A percentile compares a stretch with the other conserved stretches of the same genome.
These are phyloP conservation scores for Andrena bucephala DNA, from an alignment of 2,888 invertebrate species.

Conservation along the genomic window DNA sequence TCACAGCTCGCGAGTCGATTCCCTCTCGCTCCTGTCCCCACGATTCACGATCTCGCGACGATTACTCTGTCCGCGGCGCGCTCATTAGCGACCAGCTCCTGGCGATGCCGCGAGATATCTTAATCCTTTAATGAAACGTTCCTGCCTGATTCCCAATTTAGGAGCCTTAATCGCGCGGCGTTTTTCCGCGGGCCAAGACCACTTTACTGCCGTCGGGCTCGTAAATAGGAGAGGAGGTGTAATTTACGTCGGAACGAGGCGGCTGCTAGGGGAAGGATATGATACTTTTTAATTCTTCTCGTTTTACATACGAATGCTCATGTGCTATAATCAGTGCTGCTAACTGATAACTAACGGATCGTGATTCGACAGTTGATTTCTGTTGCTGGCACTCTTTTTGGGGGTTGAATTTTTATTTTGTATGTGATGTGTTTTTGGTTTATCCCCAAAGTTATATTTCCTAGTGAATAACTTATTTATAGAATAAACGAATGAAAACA, in stretches of 20 bases:
- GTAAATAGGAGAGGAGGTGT: conserved; percentile 28
- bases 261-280: not conserved
- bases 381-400: too few relatives aligned
- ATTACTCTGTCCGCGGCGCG: conserved; percentile 33
- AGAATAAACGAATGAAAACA: too few relatives aligned
- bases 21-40: conserved; percentile 16
- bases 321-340: conserved; percentile 2
- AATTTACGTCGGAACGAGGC: conserved; percentile 23
- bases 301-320: conserved; percentile 10
- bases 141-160: conserved; percentile 45
- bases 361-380: too few relatives aligned
- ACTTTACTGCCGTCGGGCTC: conserved; percentile 14
- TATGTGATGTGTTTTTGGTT: too few relatives aligned
- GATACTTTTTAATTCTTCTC: not conserved
- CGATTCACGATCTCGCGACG: conserved; percentile 35
- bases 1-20: conserved; percentile 48
- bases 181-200: conserved; percentile 24
- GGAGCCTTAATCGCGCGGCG: conserved; percentile 41
- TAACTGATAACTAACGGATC: conserved; percentile 4
- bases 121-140: conserved; percentile 62
- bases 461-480: too few relatives aligned
- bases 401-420: too few relatives aligned
- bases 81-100: conserved; percentile 61
- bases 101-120: conserved; percentile 61
- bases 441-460: too few relatives aligned